Base-by-base conservation (phyloP, 2,888 invertebrate species). In the Reticulitermes lucifugus region DNA sequence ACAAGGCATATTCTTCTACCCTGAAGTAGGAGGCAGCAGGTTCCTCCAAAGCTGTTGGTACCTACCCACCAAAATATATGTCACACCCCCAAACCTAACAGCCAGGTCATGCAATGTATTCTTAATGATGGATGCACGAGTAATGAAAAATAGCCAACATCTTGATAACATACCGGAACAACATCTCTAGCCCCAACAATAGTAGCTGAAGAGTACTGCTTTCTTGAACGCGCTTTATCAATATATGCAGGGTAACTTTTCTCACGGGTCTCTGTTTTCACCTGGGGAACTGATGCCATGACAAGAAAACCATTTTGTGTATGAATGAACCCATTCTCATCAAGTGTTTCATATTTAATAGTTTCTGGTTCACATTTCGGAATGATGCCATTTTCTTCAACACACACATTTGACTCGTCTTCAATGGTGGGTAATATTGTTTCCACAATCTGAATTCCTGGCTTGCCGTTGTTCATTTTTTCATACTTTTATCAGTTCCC, bases 241-340 rank as follows among this genome's bases (percentile, higher is more conserved):
- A 5, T 7, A 21, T 73, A 73, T 25, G 35, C 18, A 73, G 29
- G 22, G 41, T 29, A 41, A 41, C 21, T 14, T 21, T 41, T 41
- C 5, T 41, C 21, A 73, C 5, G 6, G 12, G 1, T 41, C 21
- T 35, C 73, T 29, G n/a, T 7, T 25, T 25, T 29, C 10, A 29
- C 7, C 35, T 71, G 71, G 9, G 71, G 29, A 29, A 71, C 35
- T 71, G 71, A 14, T 41, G 73, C 21, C 41, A 41, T 73, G 21
- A 41, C 73, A 18, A 73, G 35, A 14, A 41, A 73, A 21, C 73
- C 41, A 73, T 73, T 41, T 21, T 73, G 73, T 21, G 73, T 41
- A 73, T 73, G 73, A 73, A 73, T 73, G 73, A 73, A 73, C 10
- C 41, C 35, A 65, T 65, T 65, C 14, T 73, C 73, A 73, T 73